Percentiles rank a stretch among this genome's conserved stretches.
phyloP scores from a whole-genome alignment of 2,113 vertebrate species.

The Tachysurus fulvidraco region DNA sequence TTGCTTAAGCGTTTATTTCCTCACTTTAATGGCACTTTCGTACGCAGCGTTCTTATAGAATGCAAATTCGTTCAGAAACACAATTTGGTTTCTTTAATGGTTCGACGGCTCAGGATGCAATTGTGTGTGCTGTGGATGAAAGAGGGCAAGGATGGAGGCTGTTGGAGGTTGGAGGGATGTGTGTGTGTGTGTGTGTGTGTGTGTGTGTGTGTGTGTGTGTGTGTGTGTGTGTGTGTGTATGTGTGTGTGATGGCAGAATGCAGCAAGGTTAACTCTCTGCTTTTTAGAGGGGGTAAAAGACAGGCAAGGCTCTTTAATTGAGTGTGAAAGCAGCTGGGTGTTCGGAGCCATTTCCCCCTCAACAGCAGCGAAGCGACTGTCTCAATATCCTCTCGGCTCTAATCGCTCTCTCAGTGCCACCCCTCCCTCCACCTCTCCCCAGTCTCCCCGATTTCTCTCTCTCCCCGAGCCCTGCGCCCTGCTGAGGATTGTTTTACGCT shows the following conservation, averaged over 20 bases:
- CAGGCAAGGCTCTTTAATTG: conserved; percentile 57
- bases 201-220: conserved; percentile 17
- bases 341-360: conserved; percentile 64
- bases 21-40: conserved; percentile 46
- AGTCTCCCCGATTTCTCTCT: conserved; percentile 57
- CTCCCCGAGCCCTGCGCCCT: conserved; percentile 83
- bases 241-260: conserved; percentile 47
- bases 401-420: conserved; percentile 45
- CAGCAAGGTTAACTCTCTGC: conserved; percentile 50
- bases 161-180: neutral
- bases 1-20: conserved; percentile 55
- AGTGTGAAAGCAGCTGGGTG: conserved; percentile 63
- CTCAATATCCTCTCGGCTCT: conserved; percentile 53
- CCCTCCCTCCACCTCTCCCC: conserved; percentile 38
- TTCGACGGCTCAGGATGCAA: conserved; percentile 43
- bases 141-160: conserved; percentile 31
- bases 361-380: conserved; percentile 67
- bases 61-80: conserved; percentile 51
- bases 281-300: conserved; percentile 54
- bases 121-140: conserved; percentile 46
- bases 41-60: conserved; percentile 45
- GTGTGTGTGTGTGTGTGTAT: too few species aligned
- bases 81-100: conserved; percentile 58
- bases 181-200: conserved; percentile 13
- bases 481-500: conserved; percentile 93